Evolutionary conservation across 2,113 vertebrate species (phyloP).

Genomic region (Syrrhaptes paradoxus): DNA sequence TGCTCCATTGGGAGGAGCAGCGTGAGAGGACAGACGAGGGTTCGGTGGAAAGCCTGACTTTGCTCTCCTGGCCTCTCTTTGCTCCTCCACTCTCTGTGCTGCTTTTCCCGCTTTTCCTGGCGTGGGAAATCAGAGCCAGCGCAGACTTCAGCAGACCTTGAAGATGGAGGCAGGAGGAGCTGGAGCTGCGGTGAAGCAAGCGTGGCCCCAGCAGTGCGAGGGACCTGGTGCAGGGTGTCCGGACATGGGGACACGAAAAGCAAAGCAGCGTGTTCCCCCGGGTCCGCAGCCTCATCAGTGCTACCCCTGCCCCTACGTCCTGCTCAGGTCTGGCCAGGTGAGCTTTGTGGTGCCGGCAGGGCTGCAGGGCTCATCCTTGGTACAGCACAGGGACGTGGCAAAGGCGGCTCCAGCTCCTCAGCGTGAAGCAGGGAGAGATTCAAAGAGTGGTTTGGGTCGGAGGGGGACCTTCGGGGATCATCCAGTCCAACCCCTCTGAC

Average conservation of each 20-base stretch:
- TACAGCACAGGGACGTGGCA: not conserved
- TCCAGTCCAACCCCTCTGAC: not conserved
- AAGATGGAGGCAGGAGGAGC: not conserved
- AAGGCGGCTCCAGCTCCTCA: not conserved
- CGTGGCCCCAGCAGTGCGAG: not conserved
- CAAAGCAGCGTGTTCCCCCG: rapidly evolving
- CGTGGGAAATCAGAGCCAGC: not conserved
- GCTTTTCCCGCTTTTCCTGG: not conserved
- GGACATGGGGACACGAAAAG: not conserved
- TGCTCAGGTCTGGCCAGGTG: not conserved
- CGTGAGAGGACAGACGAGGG: not conserved
- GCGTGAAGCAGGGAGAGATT: not conserved
- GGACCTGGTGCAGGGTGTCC: not conserved
- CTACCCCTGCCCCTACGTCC: not conserved
- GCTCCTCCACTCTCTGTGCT: not conserved
- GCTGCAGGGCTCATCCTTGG: rapidly evolving
- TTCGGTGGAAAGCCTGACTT: not conserved
- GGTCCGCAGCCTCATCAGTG: not conserved
- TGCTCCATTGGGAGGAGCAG: not conserved
- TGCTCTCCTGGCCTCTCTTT: not conserved
- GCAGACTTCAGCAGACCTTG: not conserved
- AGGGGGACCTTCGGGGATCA: not conserved
- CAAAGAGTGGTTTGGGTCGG: not conserved
- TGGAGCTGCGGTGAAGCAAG: not conserved
- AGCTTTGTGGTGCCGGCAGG: not conserved